Conservation (phyloP, 1,140 invertebrate genomes). For the Zeugodacus cucurbitae region DNA sequence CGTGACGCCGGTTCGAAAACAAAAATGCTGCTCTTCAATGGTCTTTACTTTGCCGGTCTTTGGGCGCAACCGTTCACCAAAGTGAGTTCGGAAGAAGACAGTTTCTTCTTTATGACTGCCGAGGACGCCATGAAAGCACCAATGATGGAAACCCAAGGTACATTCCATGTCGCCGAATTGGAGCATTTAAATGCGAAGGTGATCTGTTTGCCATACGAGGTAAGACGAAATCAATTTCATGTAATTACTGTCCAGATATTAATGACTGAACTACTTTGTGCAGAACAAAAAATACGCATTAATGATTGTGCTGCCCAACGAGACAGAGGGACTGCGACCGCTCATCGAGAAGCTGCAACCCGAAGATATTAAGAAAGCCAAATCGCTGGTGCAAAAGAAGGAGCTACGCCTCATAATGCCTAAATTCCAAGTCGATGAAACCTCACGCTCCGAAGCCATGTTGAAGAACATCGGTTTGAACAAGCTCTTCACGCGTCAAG, state of each 20-base stretch:
- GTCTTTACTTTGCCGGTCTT: slow-evolving; percentile 71
- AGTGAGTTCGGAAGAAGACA: slow-evolving; percentile 57
- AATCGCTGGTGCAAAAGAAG: slow-evolving; percentile 45
- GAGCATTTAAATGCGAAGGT: slow-evolving; percentile 70
- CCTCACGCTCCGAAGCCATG: slow-evolving; percentile 59
- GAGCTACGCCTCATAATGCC: slow-evolving; percentile 58
- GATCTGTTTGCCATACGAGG: slow-evolving; percentile 70
- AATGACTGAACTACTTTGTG: background rate
- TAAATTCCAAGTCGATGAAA: slow-evolving; percentile 62
- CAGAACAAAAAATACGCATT: slow-evolving; percentile 71
- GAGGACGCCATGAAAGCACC: slow-evolving; percentile 69
- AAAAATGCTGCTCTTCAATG: slow-evolving; percentile 75
- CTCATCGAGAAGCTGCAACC: slow-evolving; percentile 57
- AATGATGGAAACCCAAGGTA: slow-evolving; percentile 70
- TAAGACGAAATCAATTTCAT: slow-evolving; percentile 48
- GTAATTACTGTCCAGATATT: background rate
- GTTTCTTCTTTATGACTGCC: slow-evolving; percentile 70
- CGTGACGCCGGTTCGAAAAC: slow-evolving; percentile 54
- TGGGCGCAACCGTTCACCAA: slow-evolving; percentile 59
- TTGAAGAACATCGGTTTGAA: slow-evolving; percentile 68
- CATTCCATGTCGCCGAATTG: slow-evolving; percentile 68
- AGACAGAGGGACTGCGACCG: slow-evolving; percentile 67
- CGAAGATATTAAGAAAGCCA: slow-evolving; percentile 51
- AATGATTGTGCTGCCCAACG: slow-evolving; percentile 69
- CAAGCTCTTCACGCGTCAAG: slow-evolving; percentile 70